phyloP scores from a whole-genome alignment of 2,113 vertebrate species.

The Oxygymnocypris stewartii region DNA sequence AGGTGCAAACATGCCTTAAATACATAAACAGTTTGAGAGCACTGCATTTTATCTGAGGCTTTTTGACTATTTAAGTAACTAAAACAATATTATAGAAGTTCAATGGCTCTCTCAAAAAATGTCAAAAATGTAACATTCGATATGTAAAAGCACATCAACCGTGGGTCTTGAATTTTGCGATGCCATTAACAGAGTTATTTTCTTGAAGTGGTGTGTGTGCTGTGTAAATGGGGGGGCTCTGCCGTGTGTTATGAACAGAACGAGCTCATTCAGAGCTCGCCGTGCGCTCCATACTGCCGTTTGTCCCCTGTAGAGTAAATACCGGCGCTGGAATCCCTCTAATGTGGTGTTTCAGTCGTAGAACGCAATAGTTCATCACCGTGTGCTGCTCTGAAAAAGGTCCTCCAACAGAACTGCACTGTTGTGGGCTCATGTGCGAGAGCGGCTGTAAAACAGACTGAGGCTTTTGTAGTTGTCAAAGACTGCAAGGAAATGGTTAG shows the following conservation, averaged over 20 bases:
- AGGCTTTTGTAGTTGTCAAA: not conserved
- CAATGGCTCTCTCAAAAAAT: slow-evolving; percentile 2
- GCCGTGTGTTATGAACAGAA: slow-evolving; percentile 5
- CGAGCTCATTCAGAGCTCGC: not conserved
- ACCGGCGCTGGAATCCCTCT: slow-evolving; percentile 17
- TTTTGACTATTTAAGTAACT: not conserved
- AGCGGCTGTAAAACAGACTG: not conserved
- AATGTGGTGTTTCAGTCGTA: not conserved
- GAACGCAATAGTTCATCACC: slow-evolving; percentile 3
- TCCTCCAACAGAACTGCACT: slow-evolving; percentile 11
- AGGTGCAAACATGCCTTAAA: not conserved
- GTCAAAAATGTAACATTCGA: not conserved
- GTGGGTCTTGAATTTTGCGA: not conserved
- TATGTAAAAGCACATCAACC: not conserved
- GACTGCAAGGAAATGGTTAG: not conserved
- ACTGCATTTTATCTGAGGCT: not conserved
- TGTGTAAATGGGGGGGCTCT: not conserved
- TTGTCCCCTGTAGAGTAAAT: slow-evolving; percentile 30
- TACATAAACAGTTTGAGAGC: not conserved
- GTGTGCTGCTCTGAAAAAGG: not conserved
- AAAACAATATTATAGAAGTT: slow-evolving; percentile 22
- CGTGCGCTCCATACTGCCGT: not conserved
- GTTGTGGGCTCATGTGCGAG: slow-evolving; percentile 24
- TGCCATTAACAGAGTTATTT: slow-evolving; percentile 17
- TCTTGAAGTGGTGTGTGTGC: slow-evolving; percentile 25